phyloP scores from a whole-genome alignment of 1,140 invertebrate species.

The Druon quercuslanigerum region DNA sequence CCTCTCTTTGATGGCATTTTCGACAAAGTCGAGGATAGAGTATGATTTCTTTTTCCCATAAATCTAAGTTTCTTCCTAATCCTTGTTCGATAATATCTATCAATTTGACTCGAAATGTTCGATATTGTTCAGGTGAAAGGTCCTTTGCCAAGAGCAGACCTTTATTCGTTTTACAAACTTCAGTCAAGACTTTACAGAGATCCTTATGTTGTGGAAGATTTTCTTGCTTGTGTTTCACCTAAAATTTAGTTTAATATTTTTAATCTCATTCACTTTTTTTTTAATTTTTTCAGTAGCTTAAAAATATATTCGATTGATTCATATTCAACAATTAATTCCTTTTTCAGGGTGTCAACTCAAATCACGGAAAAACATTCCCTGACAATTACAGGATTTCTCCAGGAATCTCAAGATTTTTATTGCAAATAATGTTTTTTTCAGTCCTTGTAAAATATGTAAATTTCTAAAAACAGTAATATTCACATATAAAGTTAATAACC shows the following conservation, averaged over 20 bases:
- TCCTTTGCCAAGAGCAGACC: constrained; percentile 75
- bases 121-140: constrained; percentile 78
- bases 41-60: constrained; percentile 82
- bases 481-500: too few species aligned
- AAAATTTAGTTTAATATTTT: background rate
- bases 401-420: too few species aligned
- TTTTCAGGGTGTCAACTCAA: too few species aligned
- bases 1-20: constrained; percentile 72
- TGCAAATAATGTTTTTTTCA: too few species aligned
- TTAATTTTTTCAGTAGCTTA: background rate
- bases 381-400: too few species aligned
- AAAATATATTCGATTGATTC: too few species aligned
- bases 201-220: constrained; percentile 70
- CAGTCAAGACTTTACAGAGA: constrained; percentile 68
- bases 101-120: constrained; percentile 78
- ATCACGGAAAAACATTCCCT: too few species aligned
- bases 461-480: too few species aligned
- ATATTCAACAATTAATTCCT: too few species aligned
- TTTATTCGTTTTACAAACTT: constrained; percentile 53
- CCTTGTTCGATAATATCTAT: constrained; percentile 78
- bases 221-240: constrained; percentile 71
- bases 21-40: constrained; percentile 81
- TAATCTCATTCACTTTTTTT: background rate
- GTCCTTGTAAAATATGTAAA: too few species aligned
- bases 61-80: constrained; percentile 77